phyloP scores from a whole-genome alignment of 2,888 invertebrate genomes.

The Metalampra italica region DNA sequence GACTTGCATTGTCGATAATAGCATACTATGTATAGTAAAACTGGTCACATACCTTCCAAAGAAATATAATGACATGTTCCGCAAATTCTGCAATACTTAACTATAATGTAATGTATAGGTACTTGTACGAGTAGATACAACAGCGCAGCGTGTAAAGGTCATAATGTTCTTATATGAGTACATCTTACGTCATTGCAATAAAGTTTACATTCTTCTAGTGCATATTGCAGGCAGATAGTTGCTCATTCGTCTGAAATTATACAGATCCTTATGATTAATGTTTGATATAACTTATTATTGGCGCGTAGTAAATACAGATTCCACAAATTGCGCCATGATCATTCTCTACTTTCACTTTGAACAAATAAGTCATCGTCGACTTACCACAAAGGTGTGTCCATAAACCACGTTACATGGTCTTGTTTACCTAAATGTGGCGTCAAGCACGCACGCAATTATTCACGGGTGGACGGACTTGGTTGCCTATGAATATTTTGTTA shows the following conservation, averaged over 20 bases:
- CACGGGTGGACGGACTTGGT: neutral
- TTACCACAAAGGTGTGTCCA: constrained; percentile 1
- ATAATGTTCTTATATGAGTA: too few relatives aligned
- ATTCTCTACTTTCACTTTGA: constrained; percentile 21
- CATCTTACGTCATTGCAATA: too few relatives aligned
- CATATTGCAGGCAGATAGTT: too few relatives aligned
- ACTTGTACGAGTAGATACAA: too few relatives aligned
- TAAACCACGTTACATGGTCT: neutral
- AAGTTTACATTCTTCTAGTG: too few relatives aligned
- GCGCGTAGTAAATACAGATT: constrained; percentile 1
- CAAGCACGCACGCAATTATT: neutral
- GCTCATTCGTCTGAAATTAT: neutral
- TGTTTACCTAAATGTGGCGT: neutral
- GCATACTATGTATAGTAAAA: neutral
- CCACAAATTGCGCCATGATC: constrained; percentile 3
- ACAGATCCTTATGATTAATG: neutral
- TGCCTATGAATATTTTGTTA: too few relatives aligned
- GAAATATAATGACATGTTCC: neutral
- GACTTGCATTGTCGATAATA: neutral
- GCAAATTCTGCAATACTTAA: neutral
- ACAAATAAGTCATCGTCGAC: constrained; percentile 6
- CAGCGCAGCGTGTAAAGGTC: too few relatives aligned
- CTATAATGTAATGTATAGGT: too few relatives aligned
- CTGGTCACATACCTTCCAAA: neutral
- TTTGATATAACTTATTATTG: constrained; percentile 2